phyloP scores from a whole-genome alignment of 2,113 vertebrate species.

The Cricetomys ansorgei region DNA sequence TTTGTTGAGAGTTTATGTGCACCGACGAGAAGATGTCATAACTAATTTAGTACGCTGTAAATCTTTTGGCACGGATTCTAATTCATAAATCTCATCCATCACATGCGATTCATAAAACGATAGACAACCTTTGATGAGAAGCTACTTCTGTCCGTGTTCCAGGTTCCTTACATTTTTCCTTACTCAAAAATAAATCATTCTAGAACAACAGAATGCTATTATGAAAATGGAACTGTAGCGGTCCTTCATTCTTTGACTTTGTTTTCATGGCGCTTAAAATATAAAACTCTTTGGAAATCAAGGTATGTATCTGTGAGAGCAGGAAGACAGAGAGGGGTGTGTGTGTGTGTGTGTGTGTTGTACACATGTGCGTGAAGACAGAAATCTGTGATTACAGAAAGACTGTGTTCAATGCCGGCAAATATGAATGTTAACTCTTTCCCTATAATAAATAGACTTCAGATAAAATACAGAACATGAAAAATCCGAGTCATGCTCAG shows the following conservation, averaged over 20 bases:
- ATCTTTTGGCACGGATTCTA: conserved; percentile 88
- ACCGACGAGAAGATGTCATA: conserved; percentile 88
- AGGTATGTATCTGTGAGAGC: not conserved
- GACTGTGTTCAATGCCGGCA: conserved; percentile 29
- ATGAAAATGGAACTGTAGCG: conserved; percentile 80
- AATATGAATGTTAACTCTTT: conserved; percentile 19
- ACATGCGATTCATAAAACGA: conserved; percentile 90
- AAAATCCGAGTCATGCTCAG: not conserved
- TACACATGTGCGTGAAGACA: not conserved
- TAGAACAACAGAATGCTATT: conserved; percentile 86
- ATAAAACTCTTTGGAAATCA: conserved; percentile 70
- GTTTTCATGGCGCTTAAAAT: conserved; percentile 65
- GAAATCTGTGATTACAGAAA: not conserved
- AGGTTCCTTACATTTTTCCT: conserved; percentile 87
- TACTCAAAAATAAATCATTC: conserved; percentile 88
- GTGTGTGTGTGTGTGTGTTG: not conserved
- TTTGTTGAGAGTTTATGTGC: conserved; percentile 88
- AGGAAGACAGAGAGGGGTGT: not conserved
- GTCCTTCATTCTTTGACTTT: conserved; percentile 76
- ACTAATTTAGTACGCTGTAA: conserved; percentile 90
- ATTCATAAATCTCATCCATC: conserved; percentile 91
- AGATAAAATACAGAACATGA: not conserved
- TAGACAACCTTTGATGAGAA: conserved; percentile 89
- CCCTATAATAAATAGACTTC: conserved; percentile 23
- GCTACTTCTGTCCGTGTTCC: conserved; percentile 88